Evolutionary conservation across 2,113 vertebrate genomes (phyloP).

Genomic region (Excalfactoria chinensis): DNA sequence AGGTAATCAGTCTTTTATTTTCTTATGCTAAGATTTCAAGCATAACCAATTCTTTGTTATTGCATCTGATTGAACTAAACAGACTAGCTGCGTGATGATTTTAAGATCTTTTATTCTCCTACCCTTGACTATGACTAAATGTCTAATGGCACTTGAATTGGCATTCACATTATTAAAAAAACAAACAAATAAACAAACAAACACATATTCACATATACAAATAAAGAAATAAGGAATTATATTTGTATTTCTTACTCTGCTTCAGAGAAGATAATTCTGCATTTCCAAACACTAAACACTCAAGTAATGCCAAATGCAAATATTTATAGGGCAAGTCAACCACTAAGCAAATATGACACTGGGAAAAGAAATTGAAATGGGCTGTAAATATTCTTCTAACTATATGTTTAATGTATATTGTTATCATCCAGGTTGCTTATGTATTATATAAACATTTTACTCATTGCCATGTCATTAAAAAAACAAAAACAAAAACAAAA

Average conservation of each 20-base stretch:
- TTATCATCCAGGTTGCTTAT: not conserved
- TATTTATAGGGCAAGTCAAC: not conserved
- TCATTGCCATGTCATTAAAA: not conserved
- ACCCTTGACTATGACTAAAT: slow-evolving; percentile 13
- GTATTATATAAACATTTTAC: not conserved
- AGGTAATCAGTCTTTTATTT: not conserved
- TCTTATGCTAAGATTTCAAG: not conserved
- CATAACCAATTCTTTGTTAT: not conserved
- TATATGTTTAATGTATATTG: not conserved
- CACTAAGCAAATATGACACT: not conserved
- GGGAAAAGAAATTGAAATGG: not conserved
- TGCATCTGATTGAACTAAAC: slow-evolving; percentile 3
- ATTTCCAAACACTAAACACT: not conserved
- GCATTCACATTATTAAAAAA: not conserved
- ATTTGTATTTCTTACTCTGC: not conserved
- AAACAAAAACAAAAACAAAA: not conserved
- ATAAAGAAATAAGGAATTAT: not conserved
- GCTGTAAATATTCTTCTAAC: not conserved
- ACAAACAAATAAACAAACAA: no score
- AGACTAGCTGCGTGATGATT: not conserved
- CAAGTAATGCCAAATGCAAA: not conserved
- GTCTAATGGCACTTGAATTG: not conserved
- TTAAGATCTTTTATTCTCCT: not conserved
- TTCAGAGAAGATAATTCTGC: not conserved
- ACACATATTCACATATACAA: not conserved